Evolutionary conservation across 2,888 invertebrate genomes (phyloP).

Genomic region (Imbricaverruca yamaguchii): DNA sequence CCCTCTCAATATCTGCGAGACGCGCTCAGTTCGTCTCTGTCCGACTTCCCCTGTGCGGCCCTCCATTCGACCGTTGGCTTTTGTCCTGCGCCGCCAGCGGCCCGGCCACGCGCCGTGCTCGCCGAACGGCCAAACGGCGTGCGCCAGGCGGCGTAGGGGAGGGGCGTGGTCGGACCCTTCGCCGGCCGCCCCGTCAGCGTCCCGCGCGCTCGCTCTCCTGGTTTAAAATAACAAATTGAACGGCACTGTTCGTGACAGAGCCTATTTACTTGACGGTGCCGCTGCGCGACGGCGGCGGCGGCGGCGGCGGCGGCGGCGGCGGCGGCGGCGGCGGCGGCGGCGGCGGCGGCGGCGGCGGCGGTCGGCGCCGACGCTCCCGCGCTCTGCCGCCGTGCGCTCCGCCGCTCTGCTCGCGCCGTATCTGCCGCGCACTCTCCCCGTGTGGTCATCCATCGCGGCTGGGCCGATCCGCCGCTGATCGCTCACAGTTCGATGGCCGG

Average conservation of each 20-base stretch:
- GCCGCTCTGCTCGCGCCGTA: neutral
- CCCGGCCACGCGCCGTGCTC: too few relatives aligned
- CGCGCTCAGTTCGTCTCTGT: too few relatives aligned
- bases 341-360: conserved; percentile 12
- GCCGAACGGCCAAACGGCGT: too few relatives aligned
- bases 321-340: too few relatives aligned
- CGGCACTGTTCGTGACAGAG: conserved; percentile 1
- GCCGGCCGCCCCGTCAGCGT: neutral
- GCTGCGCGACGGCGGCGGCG: neutral
- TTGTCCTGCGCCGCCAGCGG: too few relatives aligned
- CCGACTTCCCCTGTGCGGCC: too few relatives aligned
- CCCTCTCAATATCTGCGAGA: too few relatives aligned
- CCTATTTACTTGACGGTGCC: conserved; percentile 8
- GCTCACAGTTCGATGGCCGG: too few relatives aligned
- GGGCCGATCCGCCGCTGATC: neutral
- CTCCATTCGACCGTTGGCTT: too few relatives aligned
- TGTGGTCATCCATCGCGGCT: neutral
- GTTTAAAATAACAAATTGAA: conserved; percentile 11
- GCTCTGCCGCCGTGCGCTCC: neutral
- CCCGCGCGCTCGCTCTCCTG: neutral
- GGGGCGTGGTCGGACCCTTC: neutral
- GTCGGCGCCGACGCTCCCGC: conserved; percentile 20
- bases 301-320: too few relatives aligned
- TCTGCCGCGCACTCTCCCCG: neutral
- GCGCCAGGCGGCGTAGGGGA: too few relatives aligned